Evolutionary conservation across 2,888 invertebrate genomes (phyloP), one percentile per base, ranked within the genome.

Genomic region (Aphelenchoides bicaudatus): DNA sequence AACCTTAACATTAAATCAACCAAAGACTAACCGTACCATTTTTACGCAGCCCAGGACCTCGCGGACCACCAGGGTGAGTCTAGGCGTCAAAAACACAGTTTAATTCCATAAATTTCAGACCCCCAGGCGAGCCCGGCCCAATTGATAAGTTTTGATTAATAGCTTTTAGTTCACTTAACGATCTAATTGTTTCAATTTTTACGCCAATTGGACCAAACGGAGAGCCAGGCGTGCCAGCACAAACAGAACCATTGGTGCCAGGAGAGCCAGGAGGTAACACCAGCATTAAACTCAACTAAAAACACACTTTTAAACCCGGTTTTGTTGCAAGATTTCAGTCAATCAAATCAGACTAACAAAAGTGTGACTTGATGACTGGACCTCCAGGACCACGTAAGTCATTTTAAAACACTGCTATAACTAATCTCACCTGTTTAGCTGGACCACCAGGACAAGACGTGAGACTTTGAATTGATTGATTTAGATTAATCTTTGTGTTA

Each of bases 211-310:
- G 61, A 31, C 61, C 61, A 47, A 52, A 52, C 49, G 61, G 61
- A 56, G 61, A 61, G 39, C 61, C 61, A 30, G 62, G 62, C 28
- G 49, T 50, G 31, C 67, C 66, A 21, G 67, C 66, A 46, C 63
- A 68, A 48, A 39, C 47, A 38, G 67, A 67, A 50, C 66, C 66
- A 3, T 66, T 66, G 39, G 58, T 58, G 25, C 66, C 66, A 31
- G 67, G 62, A 60, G 62, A 61, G 62, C 61, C 61, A 34, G 34
- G 10, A n/a, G n/a, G 34, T 34, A 10, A 10, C 34, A 34, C n/a
- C 34, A 10, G 34, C 16, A 34, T 34, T 34, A 16, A 13, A 13
- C 13, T 16, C 34, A 16, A 34, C 34, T 34, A 16, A 34, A 34
- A 16, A 34, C 34, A 13, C 16, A 34, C 13, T 13, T 16, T 34